Percentiles rank a stretch among this genome's conserved stretches.
Evolutionary conservation across 2,888 invertebrate species (phyloP).

Genomic region (Tanytarsus gracilentus): DNA sequence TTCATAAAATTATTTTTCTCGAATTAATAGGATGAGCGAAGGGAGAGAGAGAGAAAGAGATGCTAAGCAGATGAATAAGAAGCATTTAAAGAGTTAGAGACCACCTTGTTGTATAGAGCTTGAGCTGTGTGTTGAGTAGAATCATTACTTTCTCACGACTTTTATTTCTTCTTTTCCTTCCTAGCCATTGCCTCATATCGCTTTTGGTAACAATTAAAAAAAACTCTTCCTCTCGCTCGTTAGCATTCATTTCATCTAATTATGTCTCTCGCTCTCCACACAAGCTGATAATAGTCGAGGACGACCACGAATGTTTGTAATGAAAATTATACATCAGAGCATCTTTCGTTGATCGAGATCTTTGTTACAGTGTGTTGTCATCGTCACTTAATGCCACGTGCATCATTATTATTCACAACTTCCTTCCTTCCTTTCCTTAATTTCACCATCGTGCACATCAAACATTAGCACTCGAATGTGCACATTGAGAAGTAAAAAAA

Average conservation of each 20-base stretch:
- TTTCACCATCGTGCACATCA: no score
- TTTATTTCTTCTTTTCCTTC: not conserved
- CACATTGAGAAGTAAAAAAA: no score
- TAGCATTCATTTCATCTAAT: not conserved
- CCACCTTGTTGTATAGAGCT: constrained; percentile 25
- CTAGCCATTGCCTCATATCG: not conserved
- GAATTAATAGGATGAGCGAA: constrained; percentile 28
- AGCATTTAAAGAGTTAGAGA: constrained; percentile 26
- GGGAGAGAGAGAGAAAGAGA: constrained; percentile 4
- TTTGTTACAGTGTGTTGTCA: not conserved
- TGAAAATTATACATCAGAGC: no score
- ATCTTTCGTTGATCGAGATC: not conserved
- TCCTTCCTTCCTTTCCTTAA: constrained; percentile 21
- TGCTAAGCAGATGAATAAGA: constrained; percentile 28
- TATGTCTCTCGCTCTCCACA: not conserved
- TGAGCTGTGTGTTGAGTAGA: constrained; percentile 16
- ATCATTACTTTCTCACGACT: constrained; percentile 28
- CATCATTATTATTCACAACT: not conserved
- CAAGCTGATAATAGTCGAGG: not conserved
- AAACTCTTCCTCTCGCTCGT: not conserved
- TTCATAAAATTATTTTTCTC: not conserved
- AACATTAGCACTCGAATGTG: no score
- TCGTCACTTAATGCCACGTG: constrained; percentile 24
- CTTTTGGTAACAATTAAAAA: constrained; percentile 3
- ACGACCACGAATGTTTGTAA: not conserved